These are phyloP conservation scores for Cynopterus brachyotis DNA, from an alignment of 2,113 vertebrate genomes.

Conservation along the genomic window DNA sequence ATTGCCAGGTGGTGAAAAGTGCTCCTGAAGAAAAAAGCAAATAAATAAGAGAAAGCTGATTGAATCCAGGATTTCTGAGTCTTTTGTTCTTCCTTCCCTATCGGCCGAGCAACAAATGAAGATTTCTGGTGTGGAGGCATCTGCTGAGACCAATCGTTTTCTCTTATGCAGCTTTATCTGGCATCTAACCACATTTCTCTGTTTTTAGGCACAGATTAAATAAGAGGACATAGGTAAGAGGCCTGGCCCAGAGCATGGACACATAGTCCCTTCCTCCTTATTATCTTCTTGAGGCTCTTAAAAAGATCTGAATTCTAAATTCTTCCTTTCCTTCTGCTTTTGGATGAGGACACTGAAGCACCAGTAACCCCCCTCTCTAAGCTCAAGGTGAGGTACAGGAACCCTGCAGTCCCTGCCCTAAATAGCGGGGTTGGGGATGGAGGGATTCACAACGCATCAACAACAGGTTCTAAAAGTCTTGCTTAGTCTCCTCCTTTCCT, in stretches of 20 bases:
- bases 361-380: rapidly evolving
- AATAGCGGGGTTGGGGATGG: too few relatives aligned
- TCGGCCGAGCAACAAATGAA: neutral
- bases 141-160: neutral
- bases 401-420: neutral
- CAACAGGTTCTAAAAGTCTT: neutral
- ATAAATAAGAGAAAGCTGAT: neutral
- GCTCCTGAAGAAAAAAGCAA: neutral
- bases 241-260: neutral
- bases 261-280: neutral
- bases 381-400: neutral
- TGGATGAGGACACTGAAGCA: rapidly evolving
- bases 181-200: neutral
- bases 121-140: neutral
- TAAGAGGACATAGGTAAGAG: neutral
- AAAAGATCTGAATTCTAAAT: neutral
- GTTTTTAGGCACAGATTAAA: neutral
- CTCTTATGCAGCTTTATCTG: neutral
- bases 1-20: slow-evolving; percentile 48
- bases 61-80: neutral
- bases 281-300: neutral
- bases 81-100: slow-evolving; percentile 43
- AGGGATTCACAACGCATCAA: neutral
- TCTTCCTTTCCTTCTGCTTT: neutral
- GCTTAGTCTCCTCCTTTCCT: neutral